Conservation (phyloP, 2,797 vertebrate genomes). For the Xiphorhynchus erythropygius region DNA sequence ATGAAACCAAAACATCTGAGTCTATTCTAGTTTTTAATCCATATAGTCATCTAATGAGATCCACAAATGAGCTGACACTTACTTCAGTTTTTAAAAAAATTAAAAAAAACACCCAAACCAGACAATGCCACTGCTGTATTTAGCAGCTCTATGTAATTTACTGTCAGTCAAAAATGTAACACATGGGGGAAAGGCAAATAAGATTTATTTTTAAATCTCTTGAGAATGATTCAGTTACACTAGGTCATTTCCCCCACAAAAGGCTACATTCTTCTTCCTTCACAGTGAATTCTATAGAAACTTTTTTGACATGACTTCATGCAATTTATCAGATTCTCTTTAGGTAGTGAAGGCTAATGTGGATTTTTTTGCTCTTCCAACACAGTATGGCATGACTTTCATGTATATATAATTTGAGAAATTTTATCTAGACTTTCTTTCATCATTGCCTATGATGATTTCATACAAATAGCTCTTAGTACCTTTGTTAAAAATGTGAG, state of each 20-base stretch:
- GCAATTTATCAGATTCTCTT: not conserved
- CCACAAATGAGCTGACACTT: not conserved
- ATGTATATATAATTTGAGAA: not conserved
- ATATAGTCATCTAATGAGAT: not conserved
- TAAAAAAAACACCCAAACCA: not conserved
- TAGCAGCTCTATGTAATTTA: not conserved
- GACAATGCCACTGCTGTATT: not conserved
- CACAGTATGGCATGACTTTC: not conserved
- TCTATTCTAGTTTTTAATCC: not conserved
- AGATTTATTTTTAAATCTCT: not conserved
- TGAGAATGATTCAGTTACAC: not conserved
- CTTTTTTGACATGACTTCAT: not conserved
- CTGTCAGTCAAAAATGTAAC: conserved; percentile 8
- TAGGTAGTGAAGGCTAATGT: not conserved
- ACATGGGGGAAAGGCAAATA: not conserved
- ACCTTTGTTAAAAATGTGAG: not conserved
- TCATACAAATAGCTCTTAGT: not conserved
- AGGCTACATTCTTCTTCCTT: not conserved
- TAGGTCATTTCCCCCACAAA: not conserved
- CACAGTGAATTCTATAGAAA: not conserved
- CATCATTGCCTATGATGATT: not conserved
- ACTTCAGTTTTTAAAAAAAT: not conserved
- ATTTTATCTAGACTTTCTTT: not conserved
- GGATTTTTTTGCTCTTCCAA: not conserved
- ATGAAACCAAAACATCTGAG: not conserved